Base-by-base conservation (phyloP, 2,113 vertebrate species). In the Cranoglanis bouderius region DNA sequence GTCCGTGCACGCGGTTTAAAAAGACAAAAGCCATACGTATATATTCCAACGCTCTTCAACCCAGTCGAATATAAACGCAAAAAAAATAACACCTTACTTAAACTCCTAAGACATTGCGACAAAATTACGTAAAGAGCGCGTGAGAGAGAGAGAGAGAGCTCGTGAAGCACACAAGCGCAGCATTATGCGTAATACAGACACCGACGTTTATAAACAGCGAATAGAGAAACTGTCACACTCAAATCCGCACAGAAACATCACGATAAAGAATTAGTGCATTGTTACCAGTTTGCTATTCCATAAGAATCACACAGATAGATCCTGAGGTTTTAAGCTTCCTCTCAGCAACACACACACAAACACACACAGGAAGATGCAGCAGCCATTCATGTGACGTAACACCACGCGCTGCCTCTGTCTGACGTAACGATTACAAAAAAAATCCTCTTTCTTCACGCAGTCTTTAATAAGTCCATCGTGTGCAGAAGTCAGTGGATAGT, bases 351-450 rank as follows among this genome's bases (percentile, higher is more conserved):
- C 63, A 84, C 75, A 67, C 72, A 72, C 78, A 59, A 81, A 87
- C 87, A 85, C 92, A 38, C 87, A 26, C 80, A 38, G 21, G 85
- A 87, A 93, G 89, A 90, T n/a, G 12, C 70, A 24, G 51, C 92
- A 92, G 93, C 93, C 92, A 93, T 91, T 85, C 8, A 26, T 77
- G 63, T 94, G 94, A 94, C 94, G 94, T 90, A 59, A 89, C 46
- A 92, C 90, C 91, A 91, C 88, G 92, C 88, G 19, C 29, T 0
- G 18, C 46, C 61, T 21, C n/a, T 26, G 26, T 24, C 7, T 92
- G 94, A 90, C 93, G 93, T 91, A 49, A 91, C 1, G 61, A 29
- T 8, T 14, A 55, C 2, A 81, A 55, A 3, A 2, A 9, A 14
- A 53, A 13, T 49, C 46, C 1, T 3, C 13, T 53, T 53, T 53